Conservation (phyloP, 1,140 invertebrate genomes). For the Goniozus legneri region DNA sequence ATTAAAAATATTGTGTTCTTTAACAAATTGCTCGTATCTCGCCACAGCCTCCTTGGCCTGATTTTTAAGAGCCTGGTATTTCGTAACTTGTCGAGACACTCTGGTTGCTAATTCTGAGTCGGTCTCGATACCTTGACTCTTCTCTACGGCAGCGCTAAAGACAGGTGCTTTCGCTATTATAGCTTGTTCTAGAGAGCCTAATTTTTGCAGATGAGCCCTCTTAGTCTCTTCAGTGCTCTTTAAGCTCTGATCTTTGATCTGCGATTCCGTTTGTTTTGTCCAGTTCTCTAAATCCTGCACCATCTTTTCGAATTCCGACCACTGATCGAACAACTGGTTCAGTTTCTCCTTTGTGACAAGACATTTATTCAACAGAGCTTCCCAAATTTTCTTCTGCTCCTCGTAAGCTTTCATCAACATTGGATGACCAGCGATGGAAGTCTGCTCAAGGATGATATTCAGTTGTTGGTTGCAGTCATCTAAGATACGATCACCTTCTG, state of each 20-base stretch:
- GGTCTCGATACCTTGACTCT: conserved; percentile 69
- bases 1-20: conserved; percentile 83
- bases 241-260: conserved; percentile 85
- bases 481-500: conserved; percentile 71
- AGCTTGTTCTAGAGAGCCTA: conserved; percentile 72
- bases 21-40: conserved; percentile 78
- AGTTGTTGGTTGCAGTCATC: conserved; percentile 69
- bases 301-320: conserved; percentile 75
- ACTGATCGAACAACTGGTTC: conserved; percentile 68
- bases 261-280: conserved; percentile 79
- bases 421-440: conserved; percentile 74
- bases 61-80: conserved; percentile 83
- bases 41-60: conserved; percentile 74
- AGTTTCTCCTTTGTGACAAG: conserved; percentile 65
- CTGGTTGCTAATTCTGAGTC: conserved; percentile 74
- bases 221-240: conserved; percentile 84
- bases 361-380: conserved; percentile 71
- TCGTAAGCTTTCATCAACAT: conserved; percentile 72
- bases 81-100: conserved; percentile 75
- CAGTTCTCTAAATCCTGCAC: conserved; percentile 76
- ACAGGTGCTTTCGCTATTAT: conserved; percentile 68
- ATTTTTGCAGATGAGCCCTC: conserved; percentile 72
- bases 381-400: conserved; percentile 72
- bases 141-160: conserved; percentile 68
- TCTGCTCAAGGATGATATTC: conserved; percentile 72